phyloP scores from a whole-genome alignment of 2,888 invertebrate genomes.

The Trachelus tabidus region DNA sequence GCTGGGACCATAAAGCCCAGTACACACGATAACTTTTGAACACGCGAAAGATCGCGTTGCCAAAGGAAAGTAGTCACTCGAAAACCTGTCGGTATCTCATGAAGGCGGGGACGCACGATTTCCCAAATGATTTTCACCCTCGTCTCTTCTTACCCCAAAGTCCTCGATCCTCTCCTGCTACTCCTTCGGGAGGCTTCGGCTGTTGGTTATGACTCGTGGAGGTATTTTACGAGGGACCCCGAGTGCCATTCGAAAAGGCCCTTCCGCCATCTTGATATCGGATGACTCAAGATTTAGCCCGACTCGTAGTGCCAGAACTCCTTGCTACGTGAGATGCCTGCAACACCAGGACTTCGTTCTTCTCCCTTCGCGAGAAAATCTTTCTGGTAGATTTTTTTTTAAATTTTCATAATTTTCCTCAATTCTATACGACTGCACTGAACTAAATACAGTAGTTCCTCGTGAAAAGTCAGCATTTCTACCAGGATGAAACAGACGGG shows the following conservation, averaged over 20 bases:
- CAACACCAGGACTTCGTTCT: neutral
- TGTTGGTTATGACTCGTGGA: neutral
- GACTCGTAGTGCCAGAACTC: slow-evolving; percentile 15
- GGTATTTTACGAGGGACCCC: neutral
- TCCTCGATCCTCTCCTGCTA: neutral
- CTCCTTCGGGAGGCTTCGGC: neutral
- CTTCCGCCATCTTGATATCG: slow-evolving; percentile 15
- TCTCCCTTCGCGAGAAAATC: neutral
- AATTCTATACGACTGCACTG: neutral
- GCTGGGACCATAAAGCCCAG: neutral
- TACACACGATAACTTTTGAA: neutral
- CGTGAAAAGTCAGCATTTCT: neutral
- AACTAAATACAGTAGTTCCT: neutral
- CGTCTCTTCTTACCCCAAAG: neutral
- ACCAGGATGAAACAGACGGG: neutral
- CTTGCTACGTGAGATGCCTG: slow-evolving; percentile 19
- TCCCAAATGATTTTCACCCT: neutral
- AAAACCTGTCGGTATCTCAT: neutral
- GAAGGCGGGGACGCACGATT: neutral
- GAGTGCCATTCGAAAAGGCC: neutral
- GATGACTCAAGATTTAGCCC: slow-evolving; percentile 19
- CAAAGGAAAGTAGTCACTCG: neutral
- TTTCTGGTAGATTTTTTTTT: slow-evolving; percentile 16
- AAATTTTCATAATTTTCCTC: no score
- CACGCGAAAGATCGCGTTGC: neutral